These are phyloP conservation scores for Mobula hypostoma DNA, from an alignment of 2,113 vertebrate genomes.

Conservation along the genomic window DNA sequence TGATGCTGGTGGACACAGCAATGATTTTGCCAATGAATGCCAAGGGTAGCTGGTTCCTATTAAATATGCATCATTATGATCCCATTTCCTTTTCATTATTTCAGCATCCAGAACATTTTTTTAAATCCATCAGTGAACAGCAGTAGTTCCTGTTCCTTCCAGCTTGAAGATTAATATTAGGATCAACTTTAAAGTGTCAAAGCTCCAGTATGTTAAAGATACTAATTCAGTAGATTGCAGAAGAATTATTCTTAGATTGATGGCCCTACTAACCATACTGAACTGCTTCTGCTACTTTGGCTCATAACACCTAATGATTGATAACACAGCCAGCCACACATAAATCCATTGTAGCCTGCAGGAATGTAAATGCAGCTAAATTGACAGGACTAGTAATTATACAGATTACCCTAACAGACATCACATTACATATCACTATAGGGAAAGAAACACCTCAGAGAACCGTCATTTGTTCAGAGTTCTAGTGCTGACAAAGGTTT, in stretches of 20 bases:
- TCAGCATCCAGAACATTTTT: not conserved
- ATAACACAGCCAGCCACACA: constrained; percentile 24
- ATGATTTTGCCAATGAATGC: too few species aligned
- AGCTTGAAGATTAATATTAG: constrained; percentile 31
- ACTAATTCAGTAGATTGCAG: constrained; percentile 36
- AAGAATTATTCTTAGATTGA: constrained; percentile 36
- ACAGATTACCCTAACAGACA: constrained; percentile 31
- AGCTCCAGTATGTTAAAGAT: constrained; percentile 28
- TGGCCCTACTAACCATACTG: constrained; percentile 21
- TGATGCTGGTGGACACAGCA: too few species aligned
- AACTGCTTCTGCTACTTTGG: constrained; percentile 18
- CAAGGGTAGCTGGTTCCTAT: too few species aligned
- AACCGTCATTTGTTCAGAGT: constrained; percentile 43
- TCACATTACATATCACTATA: constrained; percentile 20
- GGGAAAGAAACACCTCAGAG: constrained; percentile 35
- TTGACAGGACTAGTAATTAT: constrained; percentile 37
- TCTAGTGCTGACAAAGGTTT: constrained; percentile 52
- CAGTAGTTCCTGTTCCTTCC: not conserved
- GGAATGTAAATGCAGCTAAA: constrained; percentile 29
- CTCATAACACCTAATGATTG: constrained; percentile 35
- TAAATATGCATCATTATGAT: too few species aligned
- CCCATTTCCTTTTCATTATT: too few species aligned
- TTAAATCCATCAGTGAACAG: not conserved
- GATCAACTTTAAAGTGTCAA: constrained; percentile 35
- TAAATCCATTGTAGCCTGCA: constrained; percentile 19